Evolutionary conservation across 2,888 invertebrate species (phyloP).

Genomic region (Pristionchus arcanus): DNA sequence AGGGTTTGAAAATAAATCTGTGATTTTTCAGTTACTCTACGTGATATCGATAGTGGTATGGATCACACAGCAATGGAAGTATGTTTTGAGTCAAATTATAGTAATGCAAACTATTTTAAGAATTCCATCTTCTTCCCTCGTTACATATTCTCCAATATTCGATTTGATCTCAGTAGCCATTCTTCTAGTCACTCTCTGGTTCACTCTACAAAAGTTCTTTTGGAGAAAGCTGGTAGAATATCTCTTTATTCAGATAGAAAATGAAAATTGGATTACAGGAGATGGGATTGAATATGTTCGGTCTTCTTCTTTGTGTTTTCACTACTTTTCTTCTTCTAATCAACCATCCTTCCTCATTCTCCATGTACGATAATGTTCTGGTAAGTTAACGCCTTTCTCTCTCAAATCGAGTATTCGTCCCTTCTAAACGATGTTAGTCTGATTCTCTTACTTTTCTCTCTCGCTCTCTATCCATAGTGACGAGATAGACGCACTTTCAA

Average conservation of each 20-base stretch:
- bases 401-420: not conserved
- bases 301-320: constrained; percentile 20
- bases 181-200: constrained; percentile 50
- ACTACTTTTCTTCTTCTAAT: constrained; percentile 8
- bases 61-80: constrained; percentile 35
- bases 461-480: constrained; percentile 14
- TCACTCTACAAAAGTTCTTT: constrained; percentile 55
- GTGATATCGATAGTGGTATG: not conserved
- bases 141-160: not conserved
- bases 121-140: not conserved
- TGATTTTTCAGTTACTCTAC: constrained; percentile 36
- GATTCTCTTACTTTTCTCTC: not conserved
- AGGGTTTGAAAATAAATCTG: not conserved
- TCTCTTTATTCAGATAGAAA: not conserved
- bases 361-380: constrained; percentile 34
- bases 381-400: constrained; percentile 31
- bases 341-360: not conserved
- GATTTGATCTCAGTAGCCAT: constrained; percentile 51
- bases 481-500: constrained; percentile 5
- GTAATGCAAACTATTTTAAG: not conserved
- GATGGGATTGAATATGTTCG: constrained; percentile 8
- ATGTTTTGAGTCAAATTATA: not conserved
- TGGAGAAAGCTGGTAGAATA: constrained; percentile 31
- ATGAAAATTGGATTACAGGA: constrained; percentile 24
- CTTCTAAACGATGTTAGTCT: constrained; percentile 1